Base-by-base conservation (phyloP, 1,140 invertebrate species). In the Archivesica marissinica region DNA sequence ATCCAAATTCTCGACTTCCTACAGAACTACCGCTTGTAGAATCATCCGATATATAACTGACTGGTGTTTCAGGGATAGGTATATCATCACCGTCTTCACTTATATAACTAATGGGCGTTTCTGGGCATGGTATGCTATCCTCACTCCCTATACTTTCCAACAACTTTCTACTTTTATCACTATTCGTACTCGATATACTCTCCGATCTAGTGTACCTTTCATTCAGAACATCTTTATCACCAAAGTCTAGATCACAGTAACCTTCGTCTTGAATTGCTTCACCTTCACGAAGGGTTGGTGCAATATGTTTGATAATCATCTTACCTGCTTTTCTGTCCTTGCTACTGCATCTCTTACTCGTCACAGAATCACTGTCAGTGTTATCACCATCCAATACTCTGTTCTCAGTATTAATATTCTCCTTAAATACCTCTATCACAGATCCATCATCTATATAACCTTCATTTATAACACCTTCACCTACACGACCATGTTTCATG, bases 171-270 rank as follows among this genome's bases (percentile, higher is more conserved):
- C 79, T 70, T 72, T 52, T 68, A 35, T 82, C 79, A 61, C 79
- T 82, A 54, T 74, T 82, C 11, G 25, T 25, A 30, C 79, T 82
- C 3, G 79, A 70, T 28, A 35, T 25, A 74, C 79, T 70, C 9
- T 56, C 79, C 0, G 79, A 74, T 44, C 79, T 23, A 2, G 23
- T 25, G 20, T 54, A 35, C 35, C 23, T 50, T 13, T n/a, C 30
- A 0, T 3, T 0, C 9, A 41, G 7, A 28, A 61, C 56, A 41
- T 78, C 76, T 47, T 64, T 78, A 7, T 61, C 76, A 25, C 59
- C 30, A 47, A 72, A 74, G 41, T 72, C 52, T 72, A 82, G 38
- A 50, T 82, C 79, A 59, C 79, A 82, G 56, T 82, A 82, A 0
- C 79, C 79, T 41, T 74, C 79, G 47, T 82, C 79, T 9, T 72